Base-by-base conservation (phyloP, 2,797 vertebrate genomes). In the Cynodonichthys magdalenae region DNA sequence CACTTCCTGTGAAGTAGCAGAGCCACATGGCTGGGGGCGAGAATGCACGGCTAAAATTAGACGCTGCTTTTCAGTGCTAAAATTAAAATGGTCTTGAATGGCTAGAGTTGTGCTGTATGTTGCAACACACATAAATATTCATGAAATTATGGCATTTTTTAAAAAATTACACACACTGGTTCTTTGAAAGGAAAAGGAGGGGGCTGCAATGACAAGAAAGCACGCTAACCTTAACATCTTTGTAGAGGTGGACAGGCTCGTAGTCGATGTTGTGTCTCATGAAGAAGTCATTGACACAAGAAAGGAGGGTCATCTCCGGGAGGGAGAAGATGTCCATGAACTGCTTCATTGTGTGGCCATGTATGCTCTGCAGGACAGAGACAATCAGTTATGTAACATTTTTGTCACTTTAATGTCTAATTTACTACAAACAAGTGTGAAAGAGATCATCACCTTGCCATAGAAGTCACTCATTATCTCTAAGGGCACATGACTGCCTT, bases 381-480 rank as follows among this genome's bases (percentile, higher is more conserved):
- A 53, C 20, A 0, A n/a, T 44, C 24, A 14, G 36, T 10, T 45
- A 69, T 24, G 53, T 28, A 47, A 5, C 3, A 18, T 52, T 15
- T 63, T 27, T 44, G 15, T 28, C 46, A 49, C 11, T 45, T 15
- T n/a, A 42, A 18, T 7, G 12, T 18, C 19, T 29, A 6, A 63
- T 27, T 6, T 15, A 17, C 31, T 15, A 63, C 6, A 12, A 28
- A 42, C 15, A 51, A 8, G 50, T 45, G 9, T 51, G 15, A 10
- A 36, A 34, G 53, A 4, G 9, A 12, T 11, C 19, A 4, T 67
- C 50, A 99, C 98, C 95, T 99, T 99, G 79, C 98, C 97, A 48
- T 99, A 99, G 66, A 98, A 99, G 88, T 99, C 98, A 20, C 98
- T 99, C 98, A 99, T 99, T 83, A 94, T 96, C 68, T 99, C 98